A percentile compares a stretch with the other conserved stretches of the same genome.
These are phyloP conservation scores for Pseudochirops corinnae DNA, from an alignment of 2,797 vertebrate species.

Conservation along the genomic window DNA sequence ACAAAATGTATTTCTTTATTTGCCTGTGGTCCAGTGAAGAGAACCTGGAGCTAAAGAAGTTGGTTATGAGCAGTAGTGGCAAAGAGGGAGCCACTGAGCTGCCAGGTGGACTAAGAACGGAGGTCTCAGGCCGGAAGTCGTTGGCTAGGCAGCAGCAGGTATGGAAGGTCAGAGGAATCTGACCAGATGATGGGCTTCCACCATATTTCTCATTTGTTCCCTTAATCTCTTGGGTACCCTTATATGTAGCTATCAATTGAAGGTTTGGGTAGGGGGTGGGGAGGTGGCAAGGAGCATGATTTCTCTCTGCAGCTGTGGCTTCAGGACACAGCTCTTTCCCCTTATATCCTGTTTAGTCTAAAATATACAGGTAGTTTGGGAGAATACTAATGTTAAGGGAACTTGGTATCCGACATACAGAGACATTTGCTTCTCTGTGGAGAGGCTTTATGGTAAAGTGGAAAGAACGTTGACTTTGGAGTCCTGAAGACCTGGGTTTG, in stretches of 20 bases:
- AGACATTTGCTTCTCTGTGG: background rate
- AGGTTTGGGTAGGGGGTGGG: background rate
- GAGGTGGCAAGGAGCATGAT: background rate
- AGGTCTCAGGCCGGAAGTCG: conserved; percentile 87
- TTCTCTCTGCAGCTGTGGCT: background rate
- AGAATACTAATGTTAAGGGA: background rate
- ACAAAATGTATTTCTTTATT: conserved; percentile 52
- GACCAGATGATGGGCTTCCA: background rate
- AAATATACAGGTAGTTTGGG: background rate
- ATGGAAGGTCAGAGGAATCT: conserved; percentile 51
- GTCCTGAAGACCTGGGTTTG: background rate
- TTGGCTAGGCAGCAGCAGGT: conserved; percentile 89
- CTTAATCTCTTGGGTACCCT: background rate
- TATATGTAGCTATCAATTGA: background rate
- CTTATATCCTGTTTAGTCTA: background rate
- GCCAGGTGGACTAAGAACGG: conserved; percentile 82
- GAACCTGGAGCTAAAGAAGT: conserved; percentile 95
- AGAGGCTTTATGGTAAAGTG: background rate
- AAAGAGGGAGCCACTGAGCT: conserved; percentile 79
- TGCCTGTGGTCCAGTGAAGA: conserved; percentile 89
- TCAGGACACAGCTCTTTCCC: background rate
- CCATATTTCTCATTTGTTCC: background rate
- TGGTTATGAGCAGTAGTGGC: conserved; percentile 86
- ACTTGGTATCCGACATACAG: background rate
- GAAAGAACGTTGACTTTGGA: background rate